These are phyloP conservation scores for Sphaerolaimus hirsutus DNA, from an alignment of 2,888 invertebrate genomes.

Conservation along the genomic window DNA sequence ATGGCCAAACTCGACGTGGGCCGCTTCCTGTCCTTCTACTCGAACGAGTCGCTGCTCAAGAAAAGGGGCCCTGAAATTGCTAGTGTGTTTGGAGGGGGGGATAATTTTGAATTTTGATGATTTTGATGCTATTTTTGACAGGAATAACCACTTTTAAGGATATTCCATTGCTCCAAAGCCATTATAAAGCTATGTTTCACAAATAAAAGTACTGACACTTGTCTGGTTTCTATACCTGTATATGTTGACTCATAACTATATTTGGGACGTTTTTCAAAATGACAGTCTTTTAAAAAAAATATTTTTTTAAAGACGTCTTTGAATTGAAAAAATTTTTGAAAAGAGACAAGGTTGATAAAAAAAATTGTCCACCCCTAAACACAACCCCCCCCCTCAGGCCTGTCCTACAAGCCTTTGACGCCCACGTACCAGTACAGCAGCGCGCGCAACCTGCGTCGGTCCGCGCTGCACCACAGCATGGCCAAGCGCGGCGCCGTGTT, in stretches of 20 bases:
- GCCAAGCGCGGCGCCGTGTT: slow-evolving; percentile 75
- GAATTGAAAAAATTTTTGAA: too few relatives aligned
- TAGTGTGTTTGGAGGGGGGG: too few relatives aligned
- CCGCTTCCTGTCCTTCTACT: slow-evolving; percentile 69
- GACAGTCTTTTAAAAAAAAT: too few relatives aligned
- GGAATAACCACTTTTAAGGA: too few relatives aligned
- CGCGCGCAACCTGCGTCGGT: slow-evolving; percentile 56
- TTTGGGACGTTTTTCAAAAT: too few relatives aligned
- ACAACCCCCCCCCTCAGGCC: slow-evolving; percentile 7
- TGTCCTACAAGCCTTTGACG: slow-evolving; percentile 32
- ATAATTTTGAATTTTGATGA: too few relatives aligned
- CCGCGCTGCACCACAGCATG: slow-evolving; percentile 73
- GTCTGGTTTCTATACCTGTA: too few relatives aligned
- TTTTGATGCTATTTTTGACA: too few relatives aligned
- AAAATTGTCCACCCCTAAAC: background rate
- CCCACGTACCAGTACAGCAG: slow-evolving; percentile 53
- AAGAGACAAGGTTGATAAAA: background rate
- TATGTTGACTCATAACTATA: too few relatives aligned
- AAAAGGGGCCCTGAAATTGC: slow-evolving; percentile 78
- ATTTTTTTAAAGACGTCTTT: too few relatives aligned
- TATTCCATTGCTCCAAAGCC: too few relatives aligned
- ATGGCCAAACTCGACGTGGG: slow-evolving; percentile 68
- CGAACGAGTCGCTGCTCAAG: slow-evolving; percentile 67
- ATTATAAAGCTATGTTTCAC: too few relatives aligned
- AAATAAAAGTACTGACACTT: background rate